Evolutionary conservation across 1,140 invertebrate species (phyloP).

Genomic region (Bathynomus jamesi): DNA sequence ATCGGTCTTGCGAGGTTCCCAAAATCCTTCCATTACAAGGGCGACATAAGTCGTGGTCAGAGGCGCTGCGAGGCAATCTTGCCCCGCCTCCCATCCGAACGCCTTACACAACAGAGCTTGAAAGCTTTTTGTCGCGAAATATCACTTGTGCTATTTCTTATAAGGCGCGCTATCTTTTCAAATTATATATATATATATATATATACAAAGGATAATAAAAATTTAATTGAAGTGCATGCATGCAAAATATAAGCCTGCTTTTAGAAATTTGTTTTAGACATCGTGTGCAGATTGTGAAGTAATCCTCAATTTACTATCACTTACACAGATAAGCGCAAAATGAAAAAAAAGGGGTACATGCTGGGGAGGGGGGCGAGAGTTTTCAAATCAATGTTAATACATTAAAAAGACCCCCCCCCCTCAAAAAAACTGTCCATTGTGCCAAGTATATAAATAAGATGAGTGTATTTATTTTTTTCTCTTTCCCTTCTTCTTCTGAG

Average conservation of each 20-base stretch:
- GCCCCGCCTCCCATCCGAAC: neutral
- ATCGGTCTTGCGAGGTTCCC: neutral
- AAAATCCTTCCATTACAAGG: neutral
- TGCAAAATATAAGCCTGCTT: neutral
- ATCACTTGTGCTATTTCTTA: neutral
- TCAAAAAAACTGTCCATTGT: too few relatives aligned
- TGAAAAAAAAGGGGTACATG: too few relatives aligned
- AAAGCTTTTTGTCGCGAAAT: neutral
- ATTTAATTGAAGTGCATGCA: neutral
- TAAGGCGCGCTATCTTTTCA: neutral
- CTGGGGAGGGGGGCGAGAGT: too few relatives aligned
- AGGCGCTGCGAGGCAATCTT: neutral
- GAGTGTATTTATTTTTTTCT: too few relatives aligned
- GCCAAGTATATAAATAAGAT: too few relatives aligned
- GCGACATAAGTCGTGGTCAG: neutral
- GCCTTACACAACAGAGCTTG: neutral
- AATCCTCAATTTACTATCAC: too few relatives aligned
- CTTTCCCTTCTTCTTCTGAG: too few relatives aligned
- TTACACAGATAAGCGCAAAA: too few relatives aligned
- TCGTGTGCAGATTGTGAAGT: too few relatives aligned
- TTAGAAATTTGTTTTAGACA: too few relatives aligned
- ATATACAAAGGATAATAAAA: neutral
- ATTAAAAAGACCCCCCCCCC: too few relatives aligned
- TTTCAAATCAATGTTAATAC: too few relatives aligned
- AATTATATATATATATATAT: neutral